These are phyloP conservation scores for Lasiurus borealis DNA, from an alignment of 2,113 vertebrate genomes.

Conservation along the genomic window DNA sequence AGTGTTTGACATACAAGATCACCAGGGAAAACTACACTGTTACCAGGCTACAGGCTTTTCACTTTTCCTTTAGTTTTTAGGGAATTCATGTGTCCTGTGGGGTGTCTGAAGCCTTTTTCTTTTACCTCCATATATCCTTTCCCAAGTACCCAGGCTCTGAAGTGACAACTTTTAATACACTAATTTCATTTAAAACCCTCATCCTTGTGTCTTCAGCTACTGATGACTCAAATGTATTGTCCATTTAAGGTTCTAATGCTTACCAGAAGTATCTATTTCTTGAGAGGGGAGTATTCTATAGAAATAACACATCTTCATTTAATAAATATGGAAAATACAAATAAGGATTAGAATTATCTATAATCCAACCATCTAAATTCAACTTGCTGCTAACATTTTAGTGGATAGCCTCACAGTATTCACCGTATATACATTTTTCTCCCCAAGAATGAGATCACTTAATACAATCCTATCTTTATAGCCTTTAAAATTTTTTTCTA, in stretches of 20 bases:
- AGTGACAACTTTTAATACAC: neutral
- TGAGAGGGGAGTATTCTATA: neutral
- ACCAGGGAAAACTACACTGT: neutral
- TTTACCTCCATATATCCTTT: neutral
- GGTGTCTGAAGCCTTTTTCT: neutral
- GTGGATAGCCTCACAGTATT: neutral
- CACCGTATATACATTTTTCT: neutral
- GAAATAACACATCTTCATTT: neutral
- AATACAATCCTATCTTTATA: neutral
- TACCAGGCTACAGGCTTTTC: neutral
- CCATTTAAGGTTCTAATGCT: neutral
- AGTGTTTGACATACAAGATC: neutral
- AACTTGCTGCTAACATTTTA: neutral
- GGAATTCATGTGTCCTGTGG: neutral
- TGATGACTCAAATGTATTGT: neutral
- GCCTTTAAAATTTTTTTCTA: neutral
- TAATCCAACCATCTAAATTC: neutral
- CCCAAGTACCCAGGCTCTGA: neutral
- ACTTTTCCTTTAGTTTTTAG: neutral
- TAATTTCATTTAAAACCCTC: neutral
- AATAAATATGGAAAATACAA: constrained; percentile 22
- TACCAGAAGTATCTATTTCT: neutral
- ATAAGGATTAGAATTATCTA: neutral
- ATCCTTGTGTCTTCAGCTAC: neutral
- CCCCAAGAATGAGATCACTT: neutral